Evolutionary conservation across 1,140 invertebrate species (phyloP).

Genomic region (Drosophila persimilis): DNA sequence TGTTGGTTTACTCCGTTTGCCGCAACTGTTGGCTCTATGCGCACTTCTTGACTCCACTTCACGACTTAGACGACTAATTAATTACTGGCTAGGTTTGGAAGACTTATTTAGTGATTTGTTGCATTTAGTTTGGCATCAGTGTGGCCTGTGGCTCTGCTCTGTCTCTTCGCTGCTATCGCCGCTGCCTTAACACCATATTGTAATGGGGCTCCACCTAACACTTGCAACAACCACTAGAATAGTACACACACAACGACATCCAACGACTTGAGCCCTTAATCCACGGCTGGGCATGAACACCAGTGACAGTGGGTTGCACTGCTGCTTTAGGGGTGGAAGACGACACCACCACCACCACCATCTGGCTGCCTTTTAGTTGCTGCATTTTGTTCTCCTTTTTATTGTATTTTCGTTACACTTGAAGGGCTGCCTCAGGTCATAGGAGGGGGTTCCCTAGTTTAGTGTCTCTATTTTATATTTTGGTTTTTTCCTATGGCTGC

Average conservation of each 20-base stretch:
- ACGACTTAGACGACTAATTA: conserved; percentile 58
- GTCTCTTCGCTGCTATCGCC: not conserved
- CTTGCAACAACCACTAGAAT: conserved; percentile 63
- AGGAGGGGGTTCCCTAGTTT: too few relatives aligned
- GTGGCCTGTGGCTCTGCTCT: conserved; percentile 31
- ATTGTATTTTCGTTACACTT: conserved; percentile 43
- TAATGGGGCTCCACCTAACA: conserved; percentile 36
- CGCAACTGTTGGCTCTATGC: conserved; percentile 6
- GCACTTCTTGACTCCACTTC: conserved; percentile 38
- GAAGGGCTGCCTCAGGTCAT: conserved; percentile 40
- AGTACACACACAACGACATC: conserved; percentile 26
- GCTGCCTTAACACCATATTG: conserved; percentile 27
- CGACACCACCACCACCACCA: conserved; percentile 27
- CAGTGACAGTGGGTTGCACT: conserved; percentile 25
- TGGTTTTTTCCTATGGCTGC: conserved; percentile 16
- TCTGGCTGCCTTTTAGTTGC: conserved; percentile 20
- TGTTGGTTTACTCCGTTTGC: conserved; percentile 40
- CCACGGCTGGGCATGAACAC: conserved; percentile 10
- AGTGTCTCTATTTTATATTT: conserved; percentile 5
- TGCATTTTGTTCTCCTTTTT: conserved; percentile 27
- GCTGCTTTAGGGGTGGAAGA: conserved; percentile 32
- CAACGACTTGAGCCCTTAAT: conserved; percentile 44
- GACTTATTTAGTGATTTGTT: conserved; percentile 83
- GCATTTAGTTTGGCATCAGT: conserved; percentile 40
- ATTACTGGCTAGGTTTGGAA: conserved; percentile 74